Evolutionary conservation across 2,113 vertebrate genomes (phyloP), one percentile per base, ranked within the genome.

Genomic region (Nestor notabilis): DNA sequence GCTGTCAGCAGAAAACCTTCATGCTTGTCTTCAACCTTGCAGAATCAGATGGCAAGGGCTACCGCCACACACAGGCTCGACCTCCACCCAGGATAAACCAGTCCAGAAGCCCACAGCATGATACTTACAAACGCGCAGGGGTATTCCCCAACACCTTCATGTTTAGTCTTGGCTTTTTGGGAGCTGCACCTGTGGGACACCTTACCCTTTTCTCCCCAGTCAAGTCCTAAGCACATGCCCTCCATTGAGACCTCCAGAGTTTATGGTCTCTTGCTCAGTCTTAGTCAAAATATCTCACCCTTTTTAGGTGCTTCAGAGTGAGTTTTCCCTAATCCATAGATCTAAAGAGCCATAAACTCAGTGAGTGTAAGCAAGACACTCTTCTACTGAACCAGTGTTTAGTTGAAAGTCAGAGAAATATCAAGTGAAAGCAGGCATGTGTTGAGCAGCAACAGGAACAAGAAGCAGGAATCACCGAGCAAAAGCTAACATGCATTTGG

Each of bases 21-120:
- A 41, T 2, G 14, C 7, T 14, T 41, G 6, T 21, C 61, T 56
- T n/a, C 17, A 11, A 47, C n/a, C 18, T 76, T 47, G 17, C 27
- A 76, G 58, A 80, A 27, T 7, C 13, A 37, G 31, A 53, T 15
- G 37, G 39, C 0, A 0, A 29, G 50, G 43, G 8, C 21, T 81
- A 47, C 35, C 4, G 6, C 17, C 19, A 31, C 6, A 14, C 3
- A 29, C 3, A 2, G 1, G 2, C 7, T 83, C 0, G 0, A 31
- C 12, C 12, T 69, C 16, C 21, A 10, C 10, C 25, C 5, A 21
- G 49, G n/a, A 41, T 7, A 35, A 52, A 88, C 14, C n/a, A 82
- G 23, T 9, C 20, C 41, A 33, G 24, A 44, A 46, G 27, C 13
- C 17, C 29, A 39, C 25, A 83, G 24, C 21, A 28, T 1, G 1